Evolutionary conservation across 2,888 invertebrate genomes (phyloP), one percentile per base, ranked within the genome.

Genomic region (Plemyria rubiginata): DNA sequence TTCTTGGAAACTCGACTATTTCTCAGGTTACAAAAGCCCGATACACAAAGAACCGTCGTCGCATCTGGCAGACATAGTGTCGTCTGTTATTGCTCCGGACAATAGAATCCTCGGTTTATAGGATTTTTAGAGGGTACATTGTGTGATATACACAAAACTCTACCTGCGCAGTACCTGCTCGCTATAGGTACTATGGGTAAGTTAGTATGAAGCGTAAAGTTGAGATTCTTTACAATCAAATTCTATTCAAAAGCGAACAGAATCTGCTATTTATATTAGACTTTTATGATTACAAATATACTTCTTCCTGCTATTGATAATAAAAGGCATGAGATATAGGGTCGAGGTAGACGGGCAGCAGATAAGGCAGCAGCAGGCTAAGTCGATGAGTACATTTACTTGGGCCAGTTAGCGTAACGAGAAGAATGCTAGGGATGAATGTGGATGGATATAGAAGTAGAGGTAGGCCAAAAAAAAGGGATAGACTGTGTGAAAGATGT

Each of bases 61-160:
- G 81, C 85, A 89, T 89, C 89, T 89, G 89, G 82, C 83, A 90
- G 90, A 90, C 90, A 80, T 69, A 65, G 78, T 81, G 90, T 87
- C 90, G 88, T 85, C 87, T 73, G 67, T 60, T 67, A 67, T 58
- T 58, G 66, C 60, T 45, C 53, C 62, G 65, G 66, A 88, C 86
- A 88, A 88, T 82, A 69, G 75, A 66, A 65, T 65, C 66, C 65
- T 67, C 62, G 38, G 46, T 71, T 69, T 62, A 63, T 63, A 65
- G 54, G 45, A 68, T 67, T 70, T 69, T 75, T 50, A 55, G 36
- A 63, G 65, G 68, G 70, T 73, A 71, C 55, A 60, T 60, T 66
- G 71, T 71, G 68, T 58, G 68, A 70, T 65, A 71, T 71, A 64
- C 60, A 62, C 72, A 77, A 76, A 74, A 69, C 67, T 67, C 77